phyloP scores from a whole-genome alignment of 2,113 vertebrate genomes.

The Eudorcas thomsonii region DNA sequence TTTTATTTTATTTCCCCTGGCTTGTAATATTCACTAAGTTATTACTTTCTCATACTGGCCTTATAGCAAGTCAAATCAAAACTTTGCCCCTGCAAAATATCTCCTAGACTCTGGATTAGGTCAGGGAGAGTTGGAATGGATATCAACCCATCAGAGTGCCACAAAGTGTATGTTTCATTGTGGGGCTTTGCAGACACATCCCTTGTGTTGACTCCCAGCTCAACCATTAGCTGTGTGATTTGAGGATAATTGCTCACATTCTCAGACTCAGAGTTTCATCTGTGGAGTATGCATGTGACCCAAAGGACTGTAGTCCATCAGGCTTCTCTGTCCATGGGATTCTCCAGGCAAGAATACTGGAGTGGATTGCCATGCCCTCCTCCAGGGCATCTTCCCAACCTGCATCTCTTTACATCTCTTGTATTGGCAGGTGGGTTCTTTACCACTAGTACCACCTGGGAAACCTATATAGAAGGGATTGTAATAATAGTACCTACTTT shows the following conservation, averaged over 20 bases:
- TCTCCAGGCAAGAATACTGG: neutral
- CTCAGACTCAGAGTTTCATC: neutral
- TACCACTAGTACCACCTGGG: neutral
- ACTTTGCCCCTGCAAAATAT: neutral
- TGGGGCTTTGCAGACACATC: neutral
- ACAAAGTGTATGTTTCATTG: neutral
- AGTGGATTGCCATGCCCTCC: neutral
- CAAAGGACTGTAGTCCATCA: neutral
- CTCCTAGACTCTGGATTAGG: neutral
- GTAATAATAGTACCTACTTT: neutral
- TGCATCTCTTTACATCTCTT: neutral
- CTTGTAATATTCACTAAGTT: neutral
- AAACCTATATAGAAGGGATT: neutral
- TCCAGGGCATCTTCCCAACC: neutral
- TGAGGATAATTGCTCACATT: neutral
- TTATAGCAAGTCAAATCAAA: neutral
- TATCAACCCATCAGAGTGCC: too few relatives aligned
- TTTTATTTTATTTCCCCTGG: slow-evolving; percentile 27
- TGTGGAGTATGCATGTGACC: neutral
- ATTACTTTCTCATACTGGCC: neutral
- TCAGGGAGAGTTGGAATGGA: neutral
- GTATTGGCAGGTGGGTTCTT: neutral
- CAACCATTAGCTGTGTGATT: neutral
- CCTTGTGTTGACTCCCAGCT: neutral
- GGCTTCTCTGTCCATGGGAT: neutral